Evolutionary conservation across 2,797 vertebrate genomes (phyloP), one percentile per base, ranked within the genome.

Genomic region (Danio tinwini): DNA sequence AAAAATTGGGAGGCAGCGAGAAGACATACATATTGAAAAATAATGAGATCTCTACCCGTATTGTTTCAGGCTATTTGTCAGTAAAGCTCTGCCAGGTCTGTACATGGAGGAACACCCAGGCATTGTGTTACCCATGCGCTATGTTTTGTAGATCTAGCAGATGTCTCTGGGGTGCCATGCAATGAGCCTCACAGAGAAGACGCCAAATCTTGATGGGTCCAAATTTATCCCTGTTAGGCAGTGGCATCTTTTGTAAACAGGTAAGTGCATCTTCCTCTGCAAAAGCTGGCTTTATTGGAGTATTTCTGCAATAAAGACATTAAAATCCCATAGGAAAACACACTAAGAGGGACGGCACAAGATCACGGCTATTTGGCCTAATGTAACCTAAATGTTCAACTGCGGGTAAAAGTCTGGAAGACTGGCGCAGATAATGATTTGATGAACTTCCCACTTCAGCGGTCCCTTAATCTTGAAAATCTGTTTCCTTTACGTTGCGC

Each of bases 401-500:
- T 47, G 49, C 21, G 42, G 47, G 76, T 9, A 37, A 7, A 17
- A 69, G 21, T 17, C 69, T 80, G 59, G 69, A 65, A 16, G 78
- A 49, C 42, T 74, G 69, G 56, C 75, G 84, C 39, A 85, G 86
- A 82, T 86, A 88, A 90, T 86, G 72, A 85, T 82, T 85, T 83
- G 85, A 87, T 87, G 83, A 89, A 88, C 78, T 88, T 65, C 85
- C 81, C 87, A 86, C 85, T 87, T 82, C 78, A 84, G 81, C 81
- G 87, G 59, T 80, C 81, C 78, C 85, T 85, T 88, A 90, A 89
- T 82, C 83, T 86, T 85, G 82, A 74, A 89, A 90, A 92, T 89
- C 87, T 87, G 88, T 86, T 88, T 86, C 85, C 64, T 67, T 85
- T 80, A 84, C 88, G 88, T 88, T 86, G 90, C 90, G 87, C 86